These are phyloP conservation scores for Dendrolimus punctatus DNA, from an alignment of 1,140 invertebrate genomes.

Conservation along the genomic window DNA sequence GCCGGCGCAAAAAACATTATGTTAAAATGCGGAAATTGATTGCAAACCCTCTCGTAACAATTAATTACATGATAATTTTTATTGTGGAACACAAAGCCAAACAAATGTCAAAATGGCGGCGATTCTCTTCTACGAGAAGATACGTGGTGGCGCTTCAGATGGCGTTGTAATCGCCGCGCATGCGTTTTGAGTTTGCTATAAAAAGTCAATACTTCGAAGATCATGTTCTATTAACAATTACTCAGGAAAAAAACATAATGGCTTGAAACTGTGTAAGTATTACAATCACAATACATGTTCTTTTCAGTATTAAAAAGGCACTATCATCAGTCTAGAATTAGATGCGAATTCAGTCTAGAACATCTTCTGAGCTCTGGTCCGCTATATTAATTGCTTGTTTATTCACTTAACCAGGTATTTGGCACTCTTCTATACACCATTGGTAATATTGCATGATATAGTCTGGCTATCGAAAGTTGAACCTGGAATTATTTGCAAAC, in stretches of 20 bases:
- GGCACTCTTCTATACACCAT: too few species aligned
- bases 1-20: constrained; percentile 21
- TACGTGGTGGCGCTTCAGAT: constrained; percentile 33
- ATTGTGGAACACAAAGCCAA: constrained; percentile 60
- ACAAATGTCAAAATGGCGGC: constrained; percentile 71
- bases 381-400: too few species aligned
- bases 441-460: too few species aligned
- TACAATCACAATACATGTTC: not conserved
- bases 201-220: constrained; percentile 26
- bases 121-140: constrained; percentile 29
- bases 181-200: constrained; percentile 32
- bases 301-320: too few species aligned
- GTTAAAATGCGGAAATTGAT: constrained; percentile 26
- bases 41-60: constrained; percentile 23
- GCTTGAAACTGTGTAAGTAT: constrained; percentile 5
- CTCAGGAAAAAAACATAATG: not conserved
- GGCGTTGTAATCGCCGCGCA: constrained; percentile 40
- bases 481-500: too few species aligned
- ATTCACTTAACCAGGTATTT: too few species aligned
- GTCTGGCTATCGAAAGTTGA: too few species aligned
- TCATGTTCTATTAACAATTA: not conserved
- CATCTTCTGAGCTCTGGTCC: too few species aligned
- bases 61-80: constrained; percentile 51
- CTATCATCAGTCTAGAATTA: too few species aligned
- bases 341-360: too few species aligned